Base-by-base conservation (phyloP, 1,140 invertebrate genomes). In the Fopius arisanus region DNA sequence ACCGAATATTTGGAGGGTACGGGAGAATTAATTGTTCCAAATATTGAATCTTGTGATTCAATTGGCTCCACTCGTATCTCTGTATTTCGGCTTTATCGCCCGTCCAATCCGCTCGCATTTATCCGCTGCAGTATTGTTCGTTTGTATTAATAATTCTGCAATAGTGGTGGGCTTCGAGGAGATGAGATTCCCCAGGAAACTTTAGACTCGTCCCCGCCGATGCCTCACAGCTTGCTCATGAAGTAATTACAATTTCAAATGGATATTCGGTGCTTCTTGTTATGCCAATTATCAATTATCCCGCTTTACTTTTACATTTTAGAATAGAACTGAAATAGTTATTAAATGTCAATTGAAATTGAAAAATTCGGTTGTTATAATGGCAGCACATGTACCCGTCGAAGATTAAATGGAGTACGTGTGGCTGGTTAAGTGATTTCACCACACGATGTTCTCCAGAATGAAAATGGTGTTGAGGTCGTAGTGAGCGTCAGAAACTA, bases 11-110 rank as follows among this genome's bases (percentile, higher is more conserved):
- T 31, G 23, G 28, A 5, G 26, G n/a, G 28, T 31, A 10, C 19
- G 16, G 29, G 26, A 28, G 28, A 31, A 51, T 73, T 67, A 73
- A 73, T 73, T 43, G 63, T 29, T 73, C 67, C 71, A 73, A 73
- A 73, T 73, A 73, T 73, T 66, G 43, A 73, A 73, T 73, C 31
- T 51, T 19, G 65, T 21, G 31, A 67, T 67, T 66, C 43, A 73
- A 73, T 73, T 67, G 31, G 37, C 40, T n/a, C 10, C 31, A 48
- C 23, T 48, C 41, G 31, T 43, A 16, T 28, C 14, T 14, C 29
- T n/a, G 31, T 43, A 67, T 41, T 67, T 1, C 4, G 5, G 51
- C 19, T 70, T 33, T 29, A 43, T 31, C 26, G 9, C 28, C 54
- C 54, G 0, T 12, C 26, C 23, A 7, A n/a, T 19, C 23, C 5